These are phyloP conservation scores for Steatornis caripensis DNA, from an alignment of 2,113 vertebrate species.

Conservation along the genomic window DNA sequence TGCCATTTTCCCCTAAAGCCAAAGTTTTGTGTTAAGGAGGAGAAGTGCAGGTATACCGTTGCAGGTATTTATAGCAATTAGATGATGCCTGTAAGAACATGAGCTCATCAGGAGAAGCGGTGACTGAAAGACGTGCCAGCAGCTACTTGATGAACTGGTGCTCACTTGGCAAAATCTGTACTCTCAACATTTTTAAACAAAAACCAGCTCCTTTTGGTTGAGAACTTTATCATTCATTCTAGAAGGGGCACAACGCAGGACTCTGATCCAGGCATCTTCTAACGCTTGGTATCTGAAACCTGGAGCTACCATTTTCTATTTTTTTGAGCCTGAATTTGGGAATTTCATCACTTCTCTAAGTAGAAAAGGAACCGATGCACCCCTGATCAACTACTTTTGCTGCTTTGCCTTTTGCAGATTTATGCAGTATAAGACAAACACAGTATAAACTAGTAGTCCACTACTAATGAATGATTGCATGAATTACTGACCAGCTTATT, in stretches of 20 bases:
- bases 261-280: background rate
- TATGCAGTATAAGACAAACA: background rate
- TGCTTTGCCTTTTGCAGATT: background rate
- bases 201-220: background rate
- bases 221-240: background rate
- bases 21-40: slow-evolving; percentile 21
- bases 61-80: slow-evolving; percentile 20
- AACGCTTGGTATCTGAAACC: background rate
- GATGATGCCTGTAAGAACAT: background rate
- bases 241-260: background rate
- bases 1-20: background rate
- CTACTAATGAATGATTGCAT: no score
- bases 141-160: background rate
- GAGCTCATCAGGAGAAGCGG: background rate
- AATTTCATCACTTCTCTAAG: background rate
- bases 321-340: background rate
- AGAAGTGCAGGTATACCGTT: background rate
- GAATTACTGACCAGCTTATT: background rate
- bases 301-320: background rate
- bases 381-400: background rate
- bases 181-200: background rate
- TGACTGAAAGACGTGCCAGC: background rate
- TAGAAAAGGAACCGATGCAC: background rate
- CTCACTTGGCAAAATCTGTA: background rate
- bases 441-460: background rate